These are phyloP conservation scores for Clarias gariepinus DNA, from an alignment of 2,113 vertebrate species.

Conservation along the genomic window DNA sequence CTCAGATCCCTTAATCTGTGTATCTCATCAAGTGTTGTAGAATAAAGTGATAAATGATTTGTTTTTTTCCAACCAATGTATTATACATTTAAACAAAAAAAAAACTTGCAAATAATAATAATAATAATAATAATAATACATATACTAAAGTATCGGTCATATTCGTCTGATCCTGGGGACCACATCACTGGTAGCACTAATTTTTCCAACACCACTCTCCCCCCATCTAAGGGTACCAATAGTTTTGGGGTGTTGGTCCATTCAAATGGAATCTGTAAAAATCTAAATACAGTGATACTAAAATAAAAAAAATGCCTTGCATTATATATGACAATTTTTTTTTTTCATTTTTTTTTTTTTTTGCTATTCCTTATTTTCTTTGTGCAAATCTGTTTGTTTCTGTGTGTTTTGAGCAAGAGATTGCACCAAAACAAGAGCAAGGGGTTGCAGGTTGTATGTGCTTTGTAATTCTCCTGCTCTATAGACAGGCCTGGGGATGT, in stretches of 20 bases:
- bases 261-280: slow-evolving; percentile 7
- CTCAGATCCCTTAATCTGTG: neutral
- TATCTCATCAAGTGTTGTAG: neutral
- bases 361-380: neutral
- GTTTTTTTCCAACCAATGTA: neutral
- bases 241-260: neutral
- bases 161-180: neutral
- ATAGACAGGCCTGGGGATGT: slow-evolving; percentile 50
- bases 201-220: neutral
- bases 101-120: neutral
- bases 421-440: slow-evolving; percentile 24
- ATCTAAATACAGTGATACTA: neutral
- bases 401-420: slow-evolving; percentile 4
- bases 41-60: neutral
- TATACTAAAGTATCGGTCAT: neutral
- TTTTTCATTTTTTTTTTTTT: too few relatives aligned
- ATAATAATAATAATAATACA: neutral
- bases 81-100: neutral
- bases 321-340: too few relatives aligned
- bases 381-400: neutral
- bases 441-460: slow-evolving; percentile 30
- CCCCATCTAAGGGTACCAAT: neutral
- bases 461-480: slow-evolving; percentile 49
- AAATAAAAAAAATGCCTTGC: neutral
- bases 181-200: neutral